These are phyloP conservation scores for Pharmacophagus antenor DNA, from an alignment of 2,888 invertebrate genomes.

Conservation along the genomic window DNA sequence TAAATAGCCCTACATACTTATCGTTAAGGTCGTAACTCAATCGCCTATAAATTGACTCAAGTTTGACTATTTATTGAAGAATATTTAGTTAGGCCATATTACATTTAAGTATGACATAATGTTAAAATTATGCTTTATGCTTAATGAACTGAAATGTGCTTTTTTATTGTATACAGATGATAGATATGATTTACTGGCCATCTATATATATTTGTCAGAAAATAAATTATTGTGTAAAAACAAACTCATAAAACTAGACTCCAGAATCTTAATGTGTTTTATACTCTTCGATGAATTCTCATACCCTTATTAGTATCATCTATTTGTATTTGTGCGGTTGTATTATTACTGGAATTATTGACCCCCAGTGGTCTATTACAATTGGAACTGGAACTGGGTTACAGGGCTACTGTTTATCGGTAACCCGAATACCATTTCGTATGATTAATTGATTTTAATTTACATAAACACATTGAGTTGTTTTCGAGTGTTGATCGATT, in stretches of 20 bases:
- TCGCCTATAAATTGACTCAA: too few species aligned
- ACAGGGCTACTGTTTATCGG: constrained; percentile 25
- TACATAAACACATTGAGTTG: background rate
- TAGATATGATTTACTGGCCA: too few species aligned
- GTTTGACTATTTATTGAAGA: too few species aligned
- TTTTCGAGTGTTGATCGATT: background rate
- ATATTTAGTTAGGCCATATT: too few species aligned
- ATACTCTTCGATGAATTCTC: background rate
- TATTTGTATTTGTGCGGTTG: constrained; percentile 8
- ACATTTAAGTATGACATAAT: too few species aligned
- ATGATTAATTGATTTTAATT: constrained; percentile 8
- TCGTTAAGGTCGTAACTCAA: too few species aligned
- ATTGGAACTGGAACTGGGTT: constrained; percentile 26
- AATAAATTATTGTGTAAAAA: too few species aligned
- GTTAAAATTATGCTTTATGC: too few species aligned
- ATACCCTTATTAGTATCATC: background rate
- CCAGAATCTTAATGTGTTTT: background rate
- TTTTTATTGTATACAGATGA: too few species aligned
- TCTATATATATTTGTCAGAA: too few species aligned
- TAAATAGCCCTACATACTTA: too few species aligned
- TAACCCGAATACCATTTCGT: constrained; percentile 15
- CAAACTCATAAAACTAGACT: background rate
- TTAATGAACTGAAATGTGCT: too few species aligned
- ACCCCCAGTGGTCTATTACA: constrained; percentile 22
- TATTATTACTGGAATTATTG: constrained; percentile 21